Conservation (phyloP, 35 echinoderm and acorn worm genomes). For the Hemicentrotus pulcherrimus region DNA sequence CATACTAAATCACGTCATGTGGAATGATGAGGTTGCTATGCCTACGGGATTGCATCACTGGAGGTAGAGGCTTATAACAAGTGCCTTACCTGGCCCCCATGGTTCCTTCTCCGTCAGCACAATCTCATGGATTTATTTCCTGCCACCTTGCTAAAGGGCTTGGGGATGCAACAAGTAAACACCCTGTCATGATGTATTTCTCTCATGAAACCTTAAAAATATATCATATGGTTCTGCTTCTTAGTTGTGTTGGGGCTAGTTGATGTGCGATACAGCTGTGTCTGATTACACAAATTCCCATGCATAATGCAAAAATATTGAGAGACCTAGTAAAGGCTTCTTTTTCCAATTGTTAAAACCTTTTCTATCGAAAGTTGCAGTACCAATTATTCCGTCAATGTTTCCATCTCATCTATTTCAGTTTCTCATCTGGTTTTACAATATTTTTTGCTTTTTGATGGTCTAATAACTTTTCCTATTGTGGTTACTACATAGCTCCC, state of each 20-base stretch:
- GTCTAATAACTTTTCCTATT: no score
- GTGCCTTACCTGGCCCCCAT: background rate
- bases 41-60: background rate
- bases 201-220: background rate
- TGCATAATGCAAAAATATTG: no score
- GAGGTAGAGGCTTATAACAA: background rate
- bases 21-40: background rate
- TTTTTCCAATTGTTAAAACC: no score
- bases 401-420: no score
- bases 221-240: background rate
- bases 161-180: background rate
- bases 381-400: no score
- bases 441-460: no score
- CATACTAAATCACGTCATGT: constrained; percentile 5
- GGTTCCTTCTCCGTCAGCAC: background rate
- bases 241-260: background rate
- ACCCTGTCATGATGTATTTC: background rate
- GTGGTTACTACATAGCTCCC: no score
- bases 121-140: background rate
- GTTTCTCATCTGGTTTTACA: no score
- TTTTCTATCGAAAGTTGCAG: no score
- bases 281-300: no score
- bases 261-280: no score
- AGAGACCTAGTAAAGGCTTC: no score
- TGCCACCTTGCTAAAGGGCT: background rate